Base-by-base conservation (phyloP, 2,797 vertebrate genomes). In the Aselliscus stoliczkanus region DNA sequence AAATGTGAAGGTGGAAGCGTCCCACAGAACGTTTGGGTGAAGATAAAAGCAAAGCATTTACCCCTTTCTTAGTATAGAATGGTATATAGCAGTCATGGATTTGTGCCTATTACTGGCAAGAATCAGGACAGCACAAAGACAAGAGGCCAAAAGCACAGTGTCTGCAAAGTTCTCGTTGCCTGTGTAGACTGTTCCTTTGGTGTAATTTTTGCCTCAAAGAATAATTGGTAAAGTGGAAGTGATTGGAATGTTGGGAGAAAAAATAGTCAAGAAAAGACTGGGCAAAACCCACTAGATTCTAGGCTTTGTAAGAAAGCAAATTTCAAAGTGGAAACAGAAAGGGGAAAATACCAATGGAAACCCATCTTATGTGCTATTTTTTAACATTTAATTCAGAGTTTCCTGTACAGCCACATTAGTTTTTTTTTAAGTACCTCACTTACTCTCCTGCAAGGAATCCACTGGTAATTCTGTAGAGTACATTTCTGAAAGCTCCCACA, bases 221-320 rank as follows among this genome's bases (percentile, higher is more conserved):
- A 85, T 79, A 94, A 85, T 0, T 93, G 79, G 17, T 90, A 87
- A 95, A 95, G 37, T 5, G 94, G 64, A 94, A 94, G n/a, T 34
- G 27, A 86, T 0, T 84, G 52, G 47, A 60, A 67, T n/a, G 62
- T 7, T 7, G 62, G 39, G n/a, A 83, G 21, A 34, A 52, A 95
- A 83, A 88, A 88, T 1, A 50, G n/a, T 54, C 44, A 64, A 54
- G 11, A 39, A 50, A 86, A 95, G 39, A 54, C 44, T 25, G 54
- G 27, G 62, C 27, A 87, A 62, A 88, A 90, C 47, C 13, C 31
- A n/a, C 37, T 27, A 7, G 58, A 83, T 21, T 84, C 83, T 52
- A 82, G 39, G 82, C n/a, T 47, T 85, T 21, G 2, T 58, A 85
- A 88, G 76, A 95, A 90, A 82, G 72, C 80, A 75, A 27, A 81